A percentile compares a stretch with the other conserved stretches of the same genome.
phyloP scores from a whole-genome alignment of 2,888 invertebrate species.

The Poecilobothrus nobilitatus region DNA sequence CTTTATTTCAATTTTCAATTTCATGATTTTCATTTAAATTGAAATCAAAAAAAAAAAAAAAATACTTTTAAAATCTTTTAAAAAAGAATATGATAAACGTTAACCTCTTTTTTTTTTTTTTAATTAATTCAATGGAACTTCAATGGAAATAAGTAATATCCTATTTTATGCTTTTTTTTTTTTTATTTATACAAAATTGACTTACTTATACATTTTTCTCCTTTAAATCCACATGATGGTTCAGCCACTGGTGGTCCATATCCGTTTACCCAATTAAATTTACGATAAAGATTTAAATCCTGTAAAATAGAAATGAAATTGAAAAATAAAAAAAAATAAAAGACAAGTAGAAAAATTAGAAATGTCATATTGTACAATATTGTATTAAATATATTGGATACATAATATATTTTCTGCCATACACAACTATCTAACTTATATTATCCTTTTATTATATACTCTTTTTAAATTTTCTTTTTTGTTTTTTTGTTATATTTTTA shows the following conservation, averaged over 20 bases:
- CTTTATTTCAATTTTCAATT: too few relatives aligned
- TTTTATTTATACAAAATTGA: conserved; percentile 28
- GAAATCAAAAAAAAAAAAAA: too few relatives aligned
- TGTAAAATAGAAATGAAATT: conserved; percentile 37
- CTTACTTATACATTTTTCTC: conserved; percentile 85
- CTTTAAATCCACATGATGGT: conserved; percentile 82
- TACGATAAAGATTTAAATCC: conserved; percentile 64
- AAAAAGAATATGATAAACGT: too few relatives aligned
- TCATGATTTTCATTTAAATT: too few relatives aligned
- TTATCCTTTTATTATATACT: neutral
- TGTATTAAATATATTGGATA: neutral
- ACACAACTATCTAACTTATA: neutral
- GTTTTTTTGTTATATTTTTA: conserved; percentile 15
- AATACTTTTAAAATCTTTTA: too few relatives aligned
- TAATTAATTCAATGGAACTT: too few relatives aligned
- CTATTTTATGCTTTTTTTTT: too few relatives aligned
- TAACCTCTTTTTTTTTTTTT: too few relatives aligned
- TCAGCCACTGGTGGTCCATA: conserved; percentile 71
- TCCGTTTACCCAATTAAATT: conserved; percentile 65
- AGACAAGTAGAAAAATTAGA: neutral
- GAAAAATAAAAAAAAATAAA: neutral
- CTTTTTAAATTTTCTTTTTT: conserved; percentile 18
- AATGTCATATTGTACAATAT: neutral
- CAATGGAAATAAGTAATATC: too few relatives aligned
- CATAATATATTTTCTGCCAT: neutral